Conservation (phyloP, 2,113 vertebrate genomes). For the Pelecanoides urinatrix region DNA sequence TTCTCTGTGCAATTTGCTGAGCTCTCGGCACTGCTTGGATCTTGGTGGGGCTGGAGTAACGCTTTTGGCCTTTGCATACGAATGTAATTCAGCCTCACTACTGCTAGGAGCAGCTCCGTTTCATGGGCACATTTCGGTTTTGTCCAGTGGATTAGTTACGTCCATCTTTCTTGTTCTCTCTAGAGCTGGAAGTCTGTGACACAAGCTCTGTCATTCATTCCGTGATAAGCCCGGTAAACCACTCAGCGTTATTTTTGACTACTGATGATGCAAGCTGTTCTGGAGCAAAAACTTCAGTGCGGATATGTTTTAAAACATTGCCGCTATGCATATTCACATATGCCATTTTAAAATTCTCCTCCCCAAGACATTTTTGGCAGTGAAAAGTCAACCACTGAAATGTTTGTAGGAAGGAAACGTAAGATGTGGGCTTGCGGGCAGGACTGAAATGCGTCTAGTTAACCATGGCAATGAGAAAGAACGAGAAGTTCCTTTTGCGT, state of each 20-base stretch:
- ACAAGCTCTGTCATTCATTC: not conserved
- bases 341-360: not conserved
- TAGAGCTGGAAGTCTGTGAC: not conserved
- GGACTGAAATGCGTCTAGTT: not conserved
- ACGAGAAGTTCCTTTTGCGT: not conserved
- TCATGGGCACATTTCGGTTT: rapidly evolving
- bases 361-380: not conserved
- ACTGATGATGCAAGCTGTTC: not conserved
- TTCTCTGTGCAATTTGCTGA: not conserved
- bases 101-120: not conserved
- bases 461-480: not conserved
- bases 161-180: not conserved
- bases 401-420: not conserved
- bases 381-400: not conserved
- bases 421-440: not conserved
- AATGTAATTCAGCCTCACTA: rapidly evolving
- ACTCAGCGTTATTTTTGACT: not conserved
- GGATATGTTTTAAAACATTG: not conserved
- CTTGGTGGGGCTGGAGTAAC: not conserved
- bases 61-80: not conserved
- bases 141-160: not conserved
- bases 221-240: not conserved
- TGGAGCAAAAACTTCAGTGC: not conserved
- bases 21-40: not conserved
- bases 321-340: not conserved